phyloP scores from a whole-genome alignment of 2,888 invertebrate species.

The Callosobruchus maculatus region DNA sequence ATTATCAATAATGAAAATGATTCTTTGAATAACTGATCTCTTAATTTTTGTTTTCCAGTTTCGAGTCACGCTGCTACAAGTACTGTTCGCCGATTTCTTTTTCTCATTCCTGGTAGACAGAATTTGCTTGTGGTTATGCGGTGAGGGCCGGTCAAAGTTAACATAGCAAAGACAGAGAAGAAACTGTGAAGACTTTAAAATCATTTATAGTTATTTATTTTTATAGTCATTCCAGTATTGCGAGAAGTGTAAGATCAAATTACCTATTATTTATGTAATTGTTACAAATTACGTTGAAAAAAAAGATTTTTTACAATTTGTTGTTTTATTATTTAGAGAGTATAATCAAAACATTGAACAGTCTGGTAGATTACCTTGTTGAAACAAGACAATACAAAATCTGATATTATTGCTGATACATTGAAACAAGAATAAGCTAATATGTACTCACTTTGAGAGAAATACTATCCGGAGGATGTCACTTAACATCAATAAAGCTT shows the following conservation, averaged over 20 bases:
- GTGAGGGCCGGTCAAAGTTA: conserved; percentile 63
- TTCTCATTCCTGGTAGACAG: conserved; percentile 85
- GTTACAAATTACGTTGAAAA: not conserved
- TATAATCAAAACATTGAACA: too few species aligned
- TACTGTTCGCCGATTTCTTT: conserved; percentile 80
- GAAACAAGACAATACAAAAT: too few species aligned
- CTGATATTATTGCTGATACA: too few species aligned
- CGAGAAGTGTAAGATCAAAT: not conserved
- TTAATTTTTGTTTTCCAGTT: conserved; percentile 69
- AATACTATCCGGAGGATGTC: too few species aligned
- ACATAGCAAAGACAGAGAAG: conserved; percentile 13
- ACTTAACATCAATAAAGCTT: too few species aligned
- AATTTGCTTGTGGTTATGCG: conserved; percentile 78
- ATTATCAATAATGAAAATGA: too few species aligned
- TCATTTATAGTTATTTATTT: not conserved
- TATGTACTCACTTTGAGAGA: too few species aligned
- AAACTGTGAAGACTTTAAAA: not conserved
- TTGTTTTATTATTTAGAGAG: too few species aligned
- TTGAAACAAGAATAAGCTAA: too few species aligned
- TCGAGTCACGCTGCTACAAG: conserved; percentile 77
- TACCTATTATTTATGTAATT: not conserved
- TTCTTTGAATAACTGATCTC: too few species aligned
- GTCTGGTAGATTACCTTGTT: too few species aligned
- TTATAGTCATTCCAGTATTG: not conserved
- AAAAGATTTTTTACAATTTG: not conserved